phyloP scores from a whole-genome alignment of 1,140 invertebrate species.

The Drosophila tristis region DNA sequence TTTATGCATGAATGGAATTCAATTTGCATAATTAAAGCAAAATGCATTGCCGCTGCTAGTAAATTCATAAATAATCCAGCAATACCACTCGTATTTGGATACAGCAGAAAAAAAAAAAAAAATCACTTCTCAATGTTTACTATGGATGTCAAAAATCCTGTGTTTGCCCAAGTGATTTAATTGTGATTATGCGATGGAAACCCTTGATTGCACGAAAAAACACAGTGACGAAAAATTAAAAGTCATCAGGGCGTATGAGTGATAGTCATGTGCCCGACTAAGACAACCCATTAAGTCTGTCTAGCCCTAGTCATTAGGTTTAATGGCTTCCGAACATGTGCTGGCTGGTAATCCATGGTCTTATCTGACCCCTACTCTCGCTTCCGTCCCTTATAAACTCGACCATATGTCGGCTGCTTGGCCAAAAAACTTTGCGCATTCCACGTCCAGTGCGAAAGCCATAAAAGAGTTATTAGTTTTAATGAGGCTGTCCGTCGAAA shows the following conservation, averaged over 20 bases:
- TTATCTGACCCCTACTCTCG: conserved; percentile 18
- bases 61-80: conserved; percentile 50
- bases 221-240: neutral
- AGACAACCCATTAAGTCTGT: conserved; percentile 48
- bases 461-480: conserved; percentile 71
- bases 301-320: conserved; percentile 46
- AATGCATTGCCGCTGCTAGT: conserved; percentile 56
- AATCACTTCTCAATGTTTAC: conserved; percentile 34
- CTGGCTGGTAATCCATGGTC: conserved; percentile 12
- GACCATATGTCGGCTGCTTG: conserved; percentile 32
- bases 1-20: conserved; percentile 73
- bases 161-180: conserved; percentile 1
- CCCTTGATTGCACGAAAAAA: neutral
- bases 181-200: neutral
- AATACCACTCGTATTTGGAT: conserved; percentile 21
- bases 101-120: conserved; percentile 33
- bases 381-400: conserved; percentile 18
- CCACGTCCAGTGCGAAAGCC: conserved; percentile 24
- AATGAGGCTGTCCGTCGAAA: conserved; percentile 37
- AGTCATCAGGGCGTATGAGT: conserved; percentile 4
- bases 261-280: conserved; percentile 11
- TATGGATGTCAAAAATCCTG: conserved; percentile 1
- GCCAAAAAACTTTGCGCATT: conserved; percentile 40
- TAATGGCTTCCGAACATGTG: conserved; percentile 33
- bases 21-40: conserved; percentile 77